These are phyloP conservation scores for Fopius arisanus DNA, from an alignment of 1,140 invertebrate species.

Conservation along the genomic window DNA sequence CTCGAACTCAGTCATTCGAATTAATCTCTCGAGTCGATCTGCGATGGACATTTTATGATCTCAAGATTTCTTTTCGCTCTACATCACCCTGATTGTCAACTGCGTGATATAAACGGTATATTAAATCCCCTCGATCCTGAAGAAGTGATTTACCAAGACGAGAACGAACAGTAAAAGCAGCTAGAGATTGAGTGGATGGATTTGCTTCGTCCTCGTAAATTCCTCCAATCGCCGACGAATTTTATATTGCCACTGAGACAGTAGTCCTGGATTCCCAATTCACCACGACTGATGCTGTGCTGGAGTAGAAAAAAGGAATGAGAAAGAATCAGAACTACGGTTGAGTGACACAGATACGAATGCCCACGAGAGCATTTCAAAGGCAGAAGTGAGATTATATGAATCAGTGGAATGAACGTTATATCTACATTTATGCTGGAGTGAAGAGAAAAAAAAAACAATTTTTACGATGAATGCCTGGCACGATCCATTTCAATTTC, in stretches of 20 bases:
- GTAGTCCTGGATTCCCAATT: not conserved
- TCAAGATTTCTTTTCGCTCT: not conserved
- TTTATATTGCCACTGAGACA: constrained; percentile 38
- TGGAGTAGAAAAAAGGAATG: not conserved
- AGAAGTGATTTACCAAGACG: constrained; percentile 52
- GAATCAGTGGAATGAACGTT: constrained; percentile 3
- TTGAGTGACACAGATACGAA: constrained; percentile 16
- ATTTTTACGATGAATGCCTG: not conserved
- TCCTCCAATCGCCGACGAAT: constrained; percentile 58
- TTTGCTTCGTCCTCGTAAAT: constrained; percentile 45
- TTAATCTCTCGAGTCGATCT: not conserved
- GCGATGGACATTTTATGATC: not conserved
- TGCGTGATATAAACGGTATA: constrained; percentile 50
- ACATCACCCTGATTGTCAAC: constrained; percentile 38
- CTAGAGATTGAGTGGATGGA: constrained; percentile 17
- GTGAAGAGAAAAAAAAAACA: not conserved
- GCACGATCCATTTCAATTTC: constrained; percentile 9
- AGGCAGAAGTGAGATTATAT: constrained; percentile 4
- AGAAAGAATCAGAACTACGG: not conserved
- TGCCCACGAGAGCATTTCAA: not conserved
- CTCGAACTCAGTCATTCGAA: not conserved
- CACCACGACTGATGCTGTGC: not conserved
- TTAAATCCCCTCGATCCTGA: constrained; percentile 46
- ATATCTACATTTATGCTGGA: not conserved
- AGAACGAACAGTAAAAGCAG: constrained; percentile 26